Evolutionary conservation across 2,888 invertebrate genomes (phyloP).

Genomic region (Phanerotoma sp.): DNA sequence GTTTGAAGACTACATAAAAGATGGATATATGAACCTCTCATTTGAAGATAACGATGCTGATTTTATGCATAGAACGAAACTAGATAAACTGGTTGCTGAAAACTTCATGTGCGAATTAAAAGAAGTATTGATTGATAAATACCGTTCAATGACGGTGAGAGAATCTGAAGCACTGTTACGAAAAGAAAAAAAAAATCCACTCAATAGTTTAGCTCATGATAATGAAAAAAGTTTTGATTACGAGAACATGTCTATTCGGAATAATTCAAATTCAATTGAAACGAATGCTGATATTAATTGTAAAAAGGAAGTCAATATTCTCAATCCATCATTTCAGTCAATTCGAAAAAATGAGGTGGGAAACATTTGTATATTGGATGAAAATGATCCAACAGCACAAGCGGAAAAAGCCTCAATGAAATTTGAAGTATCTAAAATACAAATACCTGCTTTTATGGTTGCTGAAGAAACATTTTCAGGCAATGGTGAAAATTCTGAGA

Average conservation of each 20-base stretch:
- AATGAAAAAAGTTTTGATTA: neutral
- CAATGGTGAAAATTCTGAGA: slow-evolving; percentile 54
- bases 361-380: too few species aligned
- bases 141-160: slow-evolving; percentile 49
- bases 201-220: neutral
- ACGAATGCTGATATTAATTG: too few species aligned
- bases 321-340: too few species aligned
- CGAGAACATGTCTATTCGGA: too few species aligned
- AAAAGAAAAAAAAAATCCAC: slow-evolving; percentile 16
- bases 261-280: too few species aligned
- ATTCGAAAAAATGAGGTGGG: too few species aligned
- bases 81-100: slow-evolving; percentile 45
- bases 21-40: slow-evolving; percentile 48
- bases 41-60: slow-evolving; percentile 41
- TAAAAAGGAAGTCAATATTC: too few species aligned
- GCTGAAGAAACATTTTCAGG: slow-evolving; percentile 49
- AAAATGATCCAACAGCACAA: too few species aligned
- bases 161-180: slow-evolving; percentile 49
- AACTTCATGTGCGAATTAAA: slow-evolving; percentile 54
- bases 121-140: slow-evolving; percentile 50
- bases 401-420: too few species aligned
- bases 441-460: slow-evolving; percentile 39
- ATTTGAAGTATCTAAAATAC: too few species aligned
- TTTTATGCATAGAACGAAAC: slow-evolving; percentile 35
- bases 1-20: slow-evolving; percentile 53